phyloP scores from a whole-genome alignment of 2,113 vertebrate genomes.

The Ahaetulla prasina region DNA sequence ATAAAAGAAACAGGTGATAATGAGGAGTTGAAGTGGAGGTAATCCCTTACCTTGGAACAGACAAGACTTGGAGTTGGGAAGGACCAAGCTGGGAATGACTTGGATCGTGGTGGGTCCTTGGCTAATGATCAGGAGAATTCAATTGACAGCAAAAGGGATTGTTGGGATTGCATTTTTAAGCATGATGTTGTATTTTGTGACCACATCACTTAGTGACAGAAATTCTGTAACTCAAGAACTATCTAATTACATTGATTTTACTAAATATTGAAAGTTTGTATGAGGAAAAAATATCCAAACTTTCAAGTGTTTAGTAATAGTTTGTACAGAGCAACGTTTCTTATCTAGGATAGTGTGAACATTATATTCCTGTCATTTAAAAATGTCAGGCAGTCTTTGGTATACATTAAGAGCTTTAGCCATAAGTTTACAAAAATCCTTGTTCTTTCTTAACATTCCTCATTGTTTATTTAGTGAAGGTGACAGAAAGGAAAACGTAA shows the following conservation, averaged over 20 bases:
- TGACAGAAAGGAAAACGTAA: neutral
- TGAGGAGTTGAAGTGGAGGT: neutral
- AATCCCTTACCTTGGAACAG: neutral
- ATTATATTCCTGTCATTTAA: neutral
- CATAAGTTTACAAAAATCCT: neutral
- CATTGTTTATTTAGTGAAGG: neutral
- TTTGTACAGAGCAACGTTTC: neutral
- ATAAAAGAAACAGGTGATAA: neutral
- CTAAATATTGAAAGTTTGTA: neutral
- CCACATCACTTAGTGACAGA: neutral
- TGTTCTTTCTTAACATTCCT: neutral
- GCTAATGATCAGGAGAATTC: neutral
- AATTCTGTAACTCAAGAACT: neutral
- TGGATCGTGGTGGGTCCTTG: neutral
- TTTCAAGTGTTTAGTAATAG: neutral
- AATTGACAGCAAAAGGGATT: neutral
- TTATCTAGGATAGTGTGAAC: neutral
- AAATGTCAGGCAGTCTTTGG: accelerated
- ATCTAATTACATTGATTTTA: neutral
- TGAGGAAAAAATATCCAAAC: neutral
- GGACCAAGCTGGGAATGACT: neutral
- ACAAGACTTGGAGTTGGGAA: neutral
- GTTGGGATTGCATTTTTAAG: neutral
- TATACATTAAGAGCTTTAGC: neutral
- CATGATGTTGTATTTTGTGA: neutral